Percentiles rank a stretch among this genome's conserved stretches.
Evolutionary conservation across 2,113 vertebrate species (phyloP).

Genomic region (Sphaerodactylus townsendi): DNA sequence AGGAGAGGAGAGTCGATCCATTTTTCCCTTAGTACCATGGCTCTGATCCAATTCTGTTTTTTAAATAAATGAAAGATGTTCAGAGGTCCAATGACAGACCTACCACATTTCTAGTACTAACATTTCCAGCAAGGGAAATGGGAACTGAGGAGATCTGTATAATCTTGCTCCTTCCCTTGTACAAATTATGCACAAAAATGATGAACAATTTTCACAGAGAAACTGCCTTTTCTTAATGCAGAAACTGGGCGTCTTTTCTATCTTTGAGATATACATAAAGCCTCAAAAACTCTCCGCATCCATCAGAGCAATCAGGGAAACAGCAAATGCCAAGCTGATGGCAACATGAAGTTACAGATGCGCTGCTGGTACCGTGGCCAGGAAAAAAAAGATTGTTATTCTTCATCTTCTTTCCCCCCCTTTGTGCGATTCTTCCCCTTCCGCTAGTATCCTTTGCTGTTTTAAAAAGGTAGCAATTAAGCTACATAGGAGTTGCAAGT

Average conservation of each 20-base stretch:
- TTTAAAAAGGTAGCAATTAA: background rate
- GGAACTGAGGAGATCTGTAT: background rate
- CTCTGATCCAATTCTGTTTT: too few relatives aligned
- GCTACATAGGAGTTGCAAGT: background rate
- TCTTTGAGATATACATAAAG: background rate
- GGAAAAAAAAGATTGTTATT: slow-evolving; percentile 4
- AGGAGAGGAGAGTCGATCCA: too few relatives aligned
- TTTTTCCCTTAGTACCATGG: too few relatives aligned
- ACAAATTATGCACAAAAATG: background rate
- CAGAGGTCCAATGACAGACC: too few relatives aligned
- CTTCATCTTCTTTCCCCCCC: background rate
- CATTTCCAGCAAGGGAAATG: background rate
- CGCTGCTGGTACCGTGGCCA: background rate
- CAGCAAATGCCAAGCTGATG: background rate
- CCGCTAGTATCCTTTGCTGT: background rate
- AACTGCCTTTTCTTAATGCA: background rate
- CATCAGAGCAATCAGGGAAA: background rate
- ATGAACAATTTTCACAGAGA: background rate
- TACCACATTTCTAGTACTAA: background rate
- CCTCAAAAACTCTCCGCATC: background rate
- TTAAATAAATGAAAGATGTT: too few relatives aligned
- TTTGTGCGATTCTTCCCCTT: background rate
- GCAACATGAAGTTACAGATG: background rate
- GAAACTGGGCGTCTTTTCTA: background rate
- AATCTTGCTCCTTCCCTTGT: background rate